These are phyloP conservation scores for Agapostemon virescens DNA, from an alignment of 2,888 invertebrate genomes.

Conservation along the genomic window DNA sequence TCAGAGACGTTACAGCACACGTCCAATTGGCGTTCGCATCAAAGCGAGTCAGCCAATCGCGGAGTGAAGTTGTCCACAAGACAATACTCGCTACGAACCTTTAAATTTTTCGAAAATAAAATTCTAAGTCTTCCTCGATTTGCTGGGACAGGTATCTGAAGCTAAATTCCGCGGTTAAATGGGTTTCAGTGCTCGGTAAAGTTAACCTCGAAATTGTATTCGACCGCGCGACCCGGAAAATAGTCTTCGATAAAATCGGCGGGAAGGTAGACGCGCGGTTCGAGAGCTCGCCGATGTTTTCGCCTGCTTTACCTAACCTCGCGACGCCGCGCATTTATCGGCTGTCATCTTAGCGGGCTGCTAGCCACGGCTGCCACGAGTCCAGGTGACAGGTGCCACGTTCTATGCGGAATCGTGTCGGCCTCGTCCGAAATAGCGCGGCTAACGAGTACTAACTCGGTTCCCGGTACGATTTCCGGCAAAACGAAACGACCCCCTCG, in stretches of 20 bases:
- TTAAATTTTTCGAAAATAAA: too few relatives aligned
- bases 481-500: slow-evolving; percentile 19
- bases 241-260: slow-evolving; percentile 44
- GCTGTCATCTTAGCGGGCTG: slow-evolving; percentile 61
- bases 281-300: slow-evolving; percentile 35
- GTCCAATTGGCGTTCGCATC: too few relatives aligned
- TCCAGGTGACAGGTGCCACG: slow-evolving; percentile 67
- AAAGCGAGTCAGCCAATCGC: too few relatives aligned
- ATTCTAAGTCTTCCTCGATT: too few relatives aligned
- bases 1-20: too few relatives aligned
- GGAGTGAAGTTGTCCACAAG: too few relatives aligned
- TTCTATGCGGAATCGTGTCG: slow-evolving; percentile 47
- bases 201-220: not conserved
- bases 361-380: slow-evolving; percentile 43
- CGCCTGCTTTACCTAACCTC: slow-evolving; percentile 66
- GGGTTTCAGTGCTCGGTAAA: too few relatives aligned
- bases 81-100: too few relatives aligned
- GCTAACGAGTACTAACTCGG: slow-evolving; percentile 51
- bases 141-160: too few relatives aligned
- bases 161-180: too few relatives aligned
- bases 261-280: not conserved
- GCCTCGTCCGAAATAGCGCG: slow-evolving; percentile 41
- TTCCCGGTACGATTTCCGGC: slow-evolving; percentile 43
- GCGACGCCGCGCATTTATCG: slow-evolving; percentile 60
- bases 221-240: slow-evolving; percentile 24